A percentile compares a stretch with the other conserved stretches of the same genome.
Evolutionary conservation across 2,113 vertebrate species (phyloP).

Genomic region (Phocoena phocoena): DNA sequence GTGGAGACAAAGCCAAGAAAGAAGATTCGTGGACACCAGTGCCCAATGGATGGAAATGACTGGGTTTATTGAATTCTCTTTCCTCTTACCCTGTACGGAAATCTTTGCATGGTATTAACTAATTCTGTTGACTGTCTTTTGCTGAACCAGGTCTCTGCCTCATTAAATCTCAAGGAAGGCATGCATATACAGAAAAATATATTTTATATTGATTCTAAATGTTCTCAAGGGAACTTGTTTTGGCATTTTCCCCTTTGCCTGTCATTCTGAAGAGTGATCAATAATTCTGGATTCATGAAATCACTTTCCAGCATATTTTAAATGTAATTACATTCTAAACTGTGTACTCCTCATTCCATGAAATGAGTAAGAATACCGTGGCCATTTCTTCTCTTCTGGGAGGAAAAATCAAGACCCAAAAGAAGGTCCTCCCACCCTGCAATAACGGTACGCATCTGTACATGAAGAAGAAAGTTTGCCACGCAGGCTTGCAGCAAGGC

Average conservation of each 20-base stretch:
- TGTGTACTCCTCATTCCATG: slow-evolving; percentile 45
- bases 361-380: slow-evolving; percentile 52
- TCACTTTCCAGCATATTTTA: slow-evolving; percentile 66
- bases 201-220: slow-evolving; percentile 54
- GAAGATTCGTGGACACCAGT: neutral
- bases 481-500: neutral
- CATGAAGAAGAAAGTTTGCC: neutral
- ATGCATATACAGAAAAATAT: neutral
- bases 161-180: slow-evolving; percentile 30
- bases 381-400: slow-evolving; percentile 51
- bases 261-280: slow-evolving; percentile 56
- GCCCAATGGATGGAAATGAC: neutral
- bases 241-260: slow-evolving; percentile 36
- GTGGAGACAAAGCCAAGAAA: neutral
- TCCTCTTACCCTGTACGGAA: neutral
- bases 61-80: neutral
- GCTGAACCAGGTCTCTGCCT: slow-evolving; percentile 10
- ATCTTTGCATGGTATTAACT: neutral
- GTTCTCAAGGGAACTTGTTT: slow-evolving; percentile 47
- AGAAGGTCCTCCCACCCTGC: neutral
- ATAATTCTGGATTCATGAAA: slow-evolving; percentile 69
- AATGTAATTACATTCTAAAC: slow-evolving; percentile 63
- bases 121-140: slow-evolving; percentile 22
- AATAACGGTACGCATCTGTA: neutral
- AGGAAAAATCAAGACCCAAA: slow-evolving; percentile 43